Percentiles rank a stretch among this genome's conserved stretches.
Conservation (phyloP, 2,888 invertebrate genomes). For the Noctua janthe region DNA sequence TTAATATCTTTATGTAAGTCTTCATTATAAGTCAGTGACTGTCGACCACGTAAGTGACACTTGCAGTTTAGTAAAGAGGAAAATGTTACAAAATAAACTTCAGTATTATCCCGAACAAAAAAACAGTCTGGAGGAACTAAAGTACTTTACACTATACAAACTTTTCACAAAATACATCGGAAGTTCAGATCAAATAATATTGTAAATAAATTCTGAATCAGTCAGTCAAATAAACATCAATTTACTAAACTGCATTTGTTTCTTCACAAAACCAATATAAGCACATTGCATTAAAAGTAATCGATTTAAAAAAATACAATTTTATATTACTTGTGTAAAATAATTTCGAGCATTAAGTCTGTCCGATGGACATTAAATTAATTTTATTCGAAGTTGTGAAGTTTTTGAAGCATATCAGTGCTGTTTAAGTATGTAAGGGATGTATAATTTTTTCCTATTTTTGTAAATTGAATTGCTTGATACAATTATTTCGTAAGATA, state of each 20-base stretch:
- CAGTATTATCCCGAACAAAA: background rate
- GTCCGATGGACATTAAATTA: constrained; percentile 79
- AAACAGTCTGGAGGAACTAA: background rate
- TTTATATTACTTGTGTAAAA: constrained; percentile 64
- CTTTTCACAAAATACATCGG: background rate
- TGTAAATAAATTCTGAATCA: constrained; percentile 16
- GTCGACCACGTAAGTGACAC: constrained; percentile 31
- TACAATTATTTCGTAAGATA: constrained; percentile 53
- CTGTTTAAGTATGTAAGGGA: constrained; percentile 75
- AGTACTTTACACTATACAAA: background rate
- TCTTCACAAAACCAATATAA: constrained; percentile 50
- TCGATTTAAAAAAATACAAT: constrained; percentile 61
- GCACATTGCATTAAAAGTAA: constrained; percentile 68
- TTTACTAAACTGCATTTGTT: constrained; percentile 48
- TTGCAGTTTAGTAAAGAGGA: constrained; percentile 46
- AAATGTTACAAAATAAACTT: background rate
- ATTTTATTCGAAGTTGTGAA: constrained; percentile 84
- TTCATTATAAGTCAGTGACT: constrained; percentile 70
- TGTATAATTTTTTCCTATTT: constrained; percentile 76
- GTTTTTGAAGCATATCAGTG: constrained; percentile 84
- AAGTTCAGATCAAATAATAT: constrained; percentile 3
- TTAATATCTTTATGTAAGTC: constrained; percentile 76
- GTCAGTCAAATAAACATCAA: background rate
- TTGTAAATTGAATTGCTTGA: constrained; percentile 72
- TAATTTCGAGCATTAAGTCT: constrained; percentile 64